phyloP scores from a whole-genome alignment of 1,140 invertebrate genomes.

The Nephila pilipes region DNA sequence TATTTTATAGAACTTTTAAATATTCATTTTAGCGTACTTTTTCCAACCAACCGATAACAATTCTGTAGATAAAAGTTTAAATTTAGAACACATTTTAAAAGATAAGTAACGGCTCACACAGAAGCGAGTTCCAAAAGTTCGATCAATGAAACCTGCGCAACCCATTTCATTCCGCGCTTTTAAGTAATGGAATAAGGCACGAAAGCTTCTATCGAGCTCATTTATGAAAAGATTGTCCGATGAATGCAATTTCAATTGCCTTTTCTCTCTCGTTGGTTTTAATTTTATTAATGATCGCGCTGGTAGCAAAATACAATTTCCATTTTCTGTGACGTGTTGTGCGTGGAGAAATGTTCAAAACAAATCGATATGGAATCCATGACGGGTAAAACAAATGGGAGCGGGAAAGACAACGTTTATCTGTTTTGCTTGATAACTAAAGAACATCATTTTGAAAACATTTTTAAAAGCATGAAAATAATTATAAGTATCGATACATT shows the following conservation, averaged over 20 bases:
- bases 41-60: background rate
- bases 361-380: background rate
- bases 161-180: background rate
- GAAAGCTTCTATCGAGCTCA: background rate
- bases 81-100: background rate
- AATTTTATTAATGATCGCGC: background rate
- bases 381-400: background rate
- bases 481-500: too few relatives aligned
- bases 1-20: too few relatives aligned
- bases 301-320: conserved; percentile 5
- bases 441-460: too few relatives aligned
- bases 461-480: too few relatives aligned
- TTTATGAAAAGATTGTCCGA: background rate
- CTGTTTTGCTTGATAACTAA: background rate
- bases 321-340: background rate
- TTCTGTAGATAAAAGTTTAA: conserved; percentile 3
- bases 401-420: background rate
- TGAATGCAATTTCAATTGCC: background rate
- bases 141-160: background rate
- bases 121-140: background rate
- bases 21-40: background rate
- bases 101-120: background rate
- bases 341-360: background rate
- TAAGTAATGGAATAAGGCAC: conserved; percentile 1
- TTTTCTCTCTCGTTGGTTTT: background rate